Evolutionary conservation across 2,113 vertebrate genomes (phyloP).

Genomic region (Gymnarchus niloticus): DNA sequence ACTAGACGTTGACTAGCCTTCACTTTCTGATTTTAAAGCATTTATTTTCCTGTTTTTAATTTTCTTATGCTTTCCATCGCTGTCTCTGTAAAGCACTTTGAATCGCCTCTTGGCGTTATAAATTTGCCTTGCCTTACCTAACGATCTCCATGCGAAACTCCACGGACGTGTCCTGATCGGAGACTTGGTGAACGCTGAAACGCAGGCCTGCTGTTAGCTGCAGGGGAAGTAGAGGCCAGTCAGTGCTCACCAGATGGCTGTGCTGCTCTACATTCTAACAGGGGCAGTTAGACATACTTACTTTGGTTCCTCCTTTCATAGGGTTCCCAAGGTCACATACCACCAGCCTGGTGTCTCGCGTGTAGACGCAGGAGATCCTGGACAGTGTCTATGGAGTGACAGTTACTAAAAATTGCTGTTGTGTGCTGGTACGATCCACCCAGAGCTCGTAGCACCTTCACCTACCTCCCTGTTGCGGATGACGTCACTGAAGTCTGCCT

Average conservation of each 20-base stretch:
- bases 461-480: constrained; percentile 70
- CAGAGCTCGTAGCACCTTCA: too few species aligned
- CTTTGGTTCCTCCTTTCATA: constrained; percentile 75
- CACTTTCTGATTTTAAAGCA: not conserved
- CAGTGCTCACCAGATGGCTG: not conserved
- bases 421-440: too few species aligned
- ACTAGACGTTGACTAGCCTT: too few species aligned
- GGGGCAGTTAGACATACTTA: constrained; percentile 42
- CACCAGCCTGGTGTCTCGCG: constrained; percentile 69
- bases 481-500: constrained; percentile 74
- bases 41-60: not conserved
- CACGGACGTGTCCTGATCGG: constrained; percentile 72
- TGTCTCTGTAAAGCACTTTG: too few species aligned
- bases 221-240: not conserved
- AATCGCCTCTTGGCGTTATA: too few species aligned
- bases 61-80: too few species aligned
- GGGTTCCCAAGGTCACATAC: constrained; percentile 81
- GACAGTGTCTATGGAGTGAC: constrained; percentile 54
- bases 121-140: constrained; percentile 52
- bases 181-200: constrained; percentile 71
- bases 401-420: not conserved
- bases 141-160: constrained; percentile 71
- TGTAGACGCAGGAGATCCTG: constrained; percentile 74
- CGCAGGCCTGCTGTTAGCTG: constrained; percentile 67
- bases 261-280: not conserved